Evolutionary conservation across 2,797 vertebrate species (phyloP).

Genomic region (Neoniphon sammara): DNA sequence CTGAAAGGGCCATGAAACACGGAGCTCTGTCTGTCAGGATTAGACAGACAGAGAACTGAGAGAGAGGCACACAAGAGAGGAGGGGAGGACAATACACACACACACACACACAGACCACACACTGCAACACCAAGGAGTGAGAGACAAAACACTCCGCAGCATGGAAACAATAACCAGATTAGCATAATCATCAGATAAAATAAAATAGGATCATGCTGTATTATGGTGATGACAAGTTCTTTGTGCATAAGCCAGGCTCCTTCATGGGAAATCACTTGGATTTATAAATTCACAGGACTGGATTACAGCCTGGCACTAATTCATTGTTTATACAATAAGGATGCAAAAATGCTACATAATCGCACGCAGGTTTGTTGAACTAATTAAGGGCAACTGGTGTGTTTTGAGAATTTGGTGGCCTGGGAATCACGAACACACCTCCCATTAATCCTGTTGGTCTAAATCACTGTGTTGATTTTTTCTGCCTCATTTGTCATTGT

Average conservation of each 20-base stretch:
- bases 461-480: slow-evolving; percentile 21
- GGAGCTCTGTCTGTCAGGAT: slow-evolving; percentile 56
- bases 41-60: slow-evolving; percentile 7
- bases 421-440: slow-evolving; percentile 15
- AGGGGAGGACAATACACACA: slow-evolving; percentile 19
- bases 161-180: slow-evolving; percentile 35
- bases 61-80: slow-evolving; percentile 6
- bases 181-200: slow-evolving; percentile 42
- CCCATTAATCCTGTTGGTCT: slow-evolving; percentile 27
- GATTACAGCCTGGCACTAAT: no score
- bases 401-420: not conserved
- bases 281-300: no score
- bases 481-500: slow-evolving; percentile 12
- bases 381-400: slow-evolving; percentile 27
- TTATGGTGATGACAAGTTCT: not conserved
- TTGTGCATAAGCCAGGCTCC: not conserved
- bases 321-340: slow-evolving; percentile 10
- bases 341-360: not conserved
- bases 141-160: slow-evolving; percentile 1
- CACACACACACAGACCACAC: slow-evolving; percentile 31
- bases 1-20: slow-evolving; percentile 34
- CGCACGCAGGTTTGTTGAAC: not conserved
- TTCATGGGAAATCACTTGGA: no score
- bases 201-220: slow-evolving; percentile 18
- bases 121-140: slow-evolving; percentile 1